Evolutionary conservation across 2,888 invertebrate species (phyloP).

Genomic region (Melanargia galathea): DNA sequence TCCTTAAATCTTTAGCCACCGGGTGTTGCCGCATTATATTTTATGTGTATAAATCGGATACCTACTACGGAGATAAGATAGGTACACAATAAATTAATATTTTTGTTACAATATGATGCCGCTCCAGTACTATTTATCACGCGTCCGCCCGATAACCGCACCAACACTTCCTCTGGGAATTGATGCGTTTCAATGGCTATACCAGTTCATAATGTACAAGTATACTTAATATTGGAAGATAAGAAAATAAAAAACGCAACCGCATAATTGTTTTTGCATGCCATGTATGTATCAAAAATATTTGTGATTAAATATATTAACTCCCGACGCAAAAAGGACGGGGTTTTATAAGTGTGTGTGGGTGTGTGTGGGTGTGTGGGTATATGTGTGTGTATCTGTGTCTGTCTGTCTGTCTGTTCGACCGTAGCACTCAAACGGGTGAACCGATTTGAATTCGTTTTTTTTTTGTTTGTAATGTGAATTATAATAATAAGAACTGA

Average conservation of each 20-base stretch:
- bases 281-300: no score
- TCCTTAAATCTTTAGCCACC: neutral
- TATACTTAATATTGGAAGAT: neutral
- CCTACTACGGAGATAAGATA: constrained; percentile 38
- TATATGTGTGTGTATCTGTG: no score
- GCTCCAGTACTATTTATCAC: constrained; percentile 47
- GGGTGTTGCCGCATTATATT: neutral
- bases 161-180: constrained; percentile 52
- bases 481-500: no score
- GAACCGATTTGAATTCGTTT: no score
- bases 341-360: no score
- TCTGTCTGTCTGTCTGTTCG: no score
- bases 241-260: neutral
- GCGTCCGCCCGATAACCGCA: constrained; percentile 54
- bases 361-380: no score
- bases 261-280: no score
- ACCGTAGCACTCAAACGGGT: no score
- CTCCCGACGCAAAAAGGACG: no score
- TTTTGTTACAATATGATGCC: constrained; percentile 43
- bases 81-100: constrained; percentile 43
- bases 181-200: constrained; percentile 40
- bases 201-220: constrained; percentile 16
- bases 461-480: no score
- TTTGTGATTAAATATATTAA: no score
- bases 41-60: constrained; percentile 27